Evolutionary conservation across 1,140 invertebrate species (phyloP), one percentile per base, ranked within the genome.

Genomic region (Rhopalosiphum padi): DNA sequence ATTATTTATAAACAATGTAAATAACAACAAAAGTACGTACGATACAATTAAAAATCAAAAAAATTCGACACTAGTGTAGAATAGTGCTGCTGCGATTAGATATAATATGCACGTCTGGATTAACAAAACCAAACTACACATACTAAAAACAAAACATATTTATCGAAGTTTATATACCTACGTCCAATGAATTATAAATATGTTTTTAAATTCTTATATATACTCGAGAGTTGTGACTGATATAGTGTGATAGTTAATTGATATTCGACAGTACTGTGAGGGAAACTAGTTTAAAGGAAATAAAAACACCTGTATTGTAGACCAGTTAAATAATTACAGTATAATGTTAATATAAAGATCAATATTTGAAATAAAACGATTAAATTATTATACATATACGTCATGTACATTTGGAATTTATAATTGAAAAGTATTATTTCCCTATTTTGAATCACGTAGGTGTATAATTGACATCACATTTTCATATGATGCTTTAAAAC

Each of bases 331-430:
- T 68, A n/a, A 68, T 68, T n/a, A n/a, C 18, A 68, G 3, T n/a
- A n/a, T n/a, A 68, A n/a, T 68, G 30, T 68, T 30, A 60, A 60
- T 30, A 30, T 60, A 68, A 46, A 51, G 15, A n/a, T n/a, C 60
- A 77, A 77, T 77, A 77, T n/a, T 77, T 77, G 60, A 77, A 77
- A 77, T 77, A n/a, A 77, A 35, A 77, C 30, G 60, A 77, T 77
- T n/a, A 77, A n/a, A n/a, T 68, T 8, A 18, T n/a, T 18, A 6
- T 77, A n/a, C n/a, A n/a, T n/a, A 60, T 30, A n/a, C 15, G 18
- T 68, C 15, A 18, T 77, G n/a, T 77, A 77, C 60, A 77, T 77
- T 77, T 77, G n/a, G 30, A n/a, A 60, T 23, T 23, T 55, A 55
- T 60, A 60, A 60, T 60, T 60, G 25, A 30, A 41, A 41, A 41